These are phyloP conservation scores for Sarcophaga peregrina DNA, from an alignment of 1,140 invertebrate genomes.

Conservation along the genomic window DNA sequence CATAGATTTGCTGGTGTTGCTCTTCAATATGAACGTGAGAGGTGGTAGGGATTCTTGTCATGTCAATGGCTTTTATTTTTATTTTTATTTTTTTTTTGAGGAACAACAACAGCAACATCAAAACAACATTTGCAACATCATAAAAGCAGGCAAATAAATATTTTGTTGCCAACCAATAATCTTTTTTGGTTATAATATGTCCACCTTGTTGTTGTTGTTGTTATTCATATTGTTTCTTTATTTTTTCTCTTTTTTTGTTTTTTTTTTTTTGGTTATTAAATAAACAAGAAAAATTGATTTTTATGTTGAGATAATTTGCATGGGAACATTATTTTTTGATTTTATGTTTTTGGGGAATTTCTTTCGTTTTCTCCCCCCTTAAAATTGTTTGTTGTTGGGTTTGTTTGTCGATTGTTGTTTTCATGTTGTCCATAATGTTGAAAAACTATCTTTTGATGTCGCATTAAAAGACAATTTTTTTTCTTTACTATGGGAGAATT, in stretches of 20 bases:
- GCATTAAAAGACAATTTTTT: too few relatives aligned
- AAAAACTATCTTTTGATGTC: too few relatives aligned
- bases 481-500: too few relatives aligned
- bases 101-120: not conserved
- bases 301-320: not conserved
- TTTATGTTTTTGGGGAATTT: not conserved
- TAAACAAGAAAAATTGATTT: constrained; percentile 11
- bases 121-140: not conserved
- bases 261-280: not conserved
- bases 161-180: not conserved
- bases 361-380: too few relatives aligned
- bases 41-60: constrained; percentile 9
- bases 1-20: too few relatives aligned
- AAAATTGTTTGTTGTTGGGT: too few relatives aligned
- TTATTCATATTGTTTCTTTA: not conserved
- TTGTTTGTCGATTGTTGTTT: too few relatives aligned
- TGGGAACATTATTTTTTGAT: not conserved
- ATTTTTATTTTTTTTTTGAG: not conserved
- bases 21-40: constrained; percentile 9
- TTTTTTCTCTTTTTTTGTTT: too few relatives aligned
- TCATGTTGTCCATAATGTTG: too few relatives aligned
- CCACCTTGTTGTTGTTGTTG: not conserved
- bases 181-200: too few relatives aligned
- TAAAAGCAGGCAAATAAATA: not conserved
- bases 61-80: constrained; percentile 2